Evolutionary conservation across 2,888 invertebrate genomes (phyloP).

Genomic region (Orthonychiurus folsomi): DNA sequence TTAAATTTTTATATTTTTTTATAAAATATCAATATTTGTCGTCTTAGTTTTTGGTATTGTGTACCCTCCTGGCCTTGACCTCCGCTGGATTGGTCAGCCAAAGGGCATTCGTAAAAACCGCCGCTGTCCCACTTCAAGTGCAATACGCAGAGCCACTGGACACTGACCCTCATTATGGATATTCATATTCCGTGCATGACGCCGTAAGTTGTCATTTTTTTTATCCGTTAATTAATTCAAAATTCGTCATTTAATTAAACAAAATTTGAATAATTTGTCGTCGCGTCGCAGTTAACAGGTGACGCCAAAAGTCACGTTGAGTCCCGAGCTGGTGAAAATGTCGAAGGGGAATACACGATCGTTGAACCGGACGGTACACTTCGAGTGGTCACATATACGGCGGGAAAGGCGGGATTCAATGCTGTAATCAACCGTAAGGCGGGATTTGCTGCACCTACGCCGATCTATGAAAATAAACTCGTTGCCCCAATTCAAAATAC

Average conservation of each 20-base stretch:
- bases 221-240: no score
- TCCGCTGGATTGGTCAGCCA: no score
- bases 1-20: no score
- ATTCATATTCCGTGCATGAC: conserved; percentile 9
- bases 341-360: conserved; percentile 11
- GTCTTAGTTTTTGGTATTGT: no score
- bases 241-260: not conserved
- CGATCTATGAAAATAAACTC: not conserved
- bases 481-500: not conserved
- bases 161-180: conserved; percentile 4
- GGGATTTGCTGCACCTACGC: conserved; percentile 6
- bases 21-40: no score
- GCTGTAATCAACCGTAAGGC: conserved; percentile 10
- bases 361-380: conserved; percentile 13
- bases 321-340: conserved; percentile 8
- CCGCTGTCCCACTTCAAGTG: no score
- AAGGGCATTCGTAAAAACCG: no score
- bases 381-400: conserved; percentile 9
- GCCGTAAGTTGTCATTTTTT: not conserved
- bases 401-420: conserved; percentile 10
- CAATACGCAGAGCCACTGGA: conserved; percentile 1
- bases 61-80: no score
- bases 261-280: not conserved
- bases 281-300: conserved; percentile 2
- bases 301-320: conserved; percentile 10